Percentiles rank a stretch among this genome's conserved stretches.
phyloP scores from a whole-genome alignment of 2,888 invertebrate species.

The Eilema caniola region DNA sequence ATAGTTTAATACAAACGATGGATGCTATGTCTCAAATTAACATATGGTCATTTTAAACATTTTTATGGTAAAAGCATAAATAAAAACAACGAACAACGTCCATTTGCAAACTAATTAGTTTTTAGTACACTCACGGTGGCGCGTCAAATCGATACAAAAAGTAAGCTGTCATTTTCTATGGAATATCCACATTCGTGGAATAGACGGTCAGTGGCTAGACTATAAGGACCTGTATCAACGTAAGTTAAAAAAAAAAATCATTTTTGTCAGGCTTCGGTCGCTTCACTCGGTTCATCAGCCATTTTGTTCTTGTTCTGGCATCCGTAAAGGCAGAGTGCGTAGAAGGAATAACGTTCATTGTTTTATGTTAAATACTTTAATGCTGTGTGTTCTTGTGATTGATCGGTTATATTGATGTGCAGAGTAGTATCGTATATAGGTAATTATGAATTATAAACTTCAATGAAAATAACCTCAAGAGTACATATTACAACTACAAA shows the following conservation, averaged over 20 bases:
- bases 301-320: slow-evolving; percentile 18
- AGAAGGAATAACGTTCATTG: neutral
- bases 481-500: neutral
- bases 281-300: neutral
- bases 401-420: neutral
- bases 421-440: neutral
- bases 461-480: neutral
- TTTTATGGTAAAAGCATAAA: no score
- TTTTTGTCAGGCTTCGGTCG: neutral
- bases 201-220: no score
- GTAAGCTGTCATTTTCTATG: no score
- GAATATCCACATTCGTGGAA: no score
- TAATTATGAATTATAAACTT: neutral
- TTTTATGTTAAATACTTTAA: neutral
- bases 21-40: no score
- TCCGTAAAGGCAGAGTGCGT: neutral
- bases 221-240: neutral
- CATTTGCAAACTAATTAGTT: no score
- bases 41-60: no score
- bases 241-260: neutral
- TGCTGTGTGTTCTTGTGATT: neutral
- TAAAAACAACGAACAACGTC: no score
- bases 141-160: no score
- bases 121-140: no score
- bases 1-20: no score